Percentiles rank a stretch among this genome's conserved stretches.
Conservation (phyloP, 2,888 invertebrate species). For the Cantharis nigra region DNA sequence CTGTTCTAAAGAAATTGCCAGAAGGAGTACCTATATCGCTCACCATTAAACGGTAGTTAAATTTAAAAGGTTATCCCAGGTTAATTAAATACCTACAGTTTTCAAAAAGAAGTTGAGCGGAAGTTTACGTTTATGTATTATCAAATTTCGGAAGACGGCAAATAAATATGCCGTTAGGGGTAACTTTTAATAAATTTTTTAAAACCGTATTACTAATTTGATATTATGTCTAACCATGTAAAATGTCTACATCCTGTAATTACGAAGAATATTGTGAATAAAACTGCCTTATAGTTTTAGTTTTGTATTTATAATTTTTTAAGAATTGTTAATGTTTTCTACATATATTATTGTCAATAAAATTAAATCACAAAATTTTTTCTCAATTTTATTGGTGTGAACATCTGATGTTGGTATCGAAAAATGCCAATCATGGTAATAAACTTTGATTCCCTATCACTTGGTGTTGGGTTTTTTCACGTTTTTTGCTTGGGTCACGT, state of each 20-base stretch:
- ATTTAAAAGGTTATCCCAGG: background rate
- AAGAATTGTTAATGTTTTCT: background rate
- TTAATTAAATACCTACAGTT: background rate
- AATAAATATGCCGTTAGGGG: background rate
- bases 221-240: background rate
- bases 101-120: background rate
- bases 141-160: background rate
- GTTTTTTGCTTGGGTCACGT: too few species aligned
- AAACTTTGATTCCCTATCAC: too few species aligned
- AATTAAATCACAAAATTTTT: background rate
- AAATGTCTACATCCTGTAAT: background rate
- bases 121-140: background rate
- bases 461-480: too few species aligned
- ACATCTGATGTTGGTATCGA: too few species aligned
- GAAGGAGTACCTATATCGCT: conserved; percentile 74
- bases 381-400: background rate
- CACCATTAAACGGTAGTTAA: conserved; percentile 18
- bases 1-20: conserved; percentile 85
- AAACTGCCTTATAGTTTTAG: background rate
- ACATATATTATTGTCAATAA: background rate
- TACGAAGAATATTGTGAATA: background rate
- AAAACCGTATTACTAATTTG: background rate
- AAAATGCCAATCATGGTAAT: too few species aligned
- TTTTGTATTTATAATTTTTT: background rate
- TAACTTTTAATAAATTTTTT: background rate